A percentile compares a stretch with the other conserved stretches of the same genome.
Conservation (phyloP, 2,113 vertebrate genomes). For the Ochotona curzoniae region DNA sequence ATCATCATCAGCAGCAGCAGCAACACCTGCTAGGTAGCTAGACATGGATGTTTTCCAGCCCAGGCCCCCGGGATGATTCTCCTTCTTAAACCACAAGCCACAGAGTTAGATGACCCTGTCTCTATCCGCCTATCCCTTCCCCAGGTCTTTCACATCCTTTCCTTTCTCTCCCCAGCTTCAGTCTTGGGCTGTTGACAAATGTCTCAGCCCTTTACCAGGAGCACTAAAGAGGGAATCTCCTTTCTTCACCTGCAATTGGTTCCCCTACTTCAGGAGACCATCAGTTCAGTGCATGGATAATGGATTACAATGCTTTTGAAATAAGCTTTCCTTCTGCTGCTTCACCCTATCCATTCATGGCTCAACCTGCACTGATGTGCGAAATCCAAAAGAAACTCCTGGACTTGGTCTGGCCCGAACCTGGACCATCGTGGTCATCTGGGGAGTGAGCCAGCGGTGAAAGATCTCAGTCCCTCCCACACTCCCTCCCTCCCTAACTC, state of each 20-base stretch:
- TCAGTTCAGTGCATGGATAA: background rate
- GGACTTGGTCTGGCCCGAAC: too few species aligned
- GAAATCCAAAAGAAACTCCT: too few species aligned
- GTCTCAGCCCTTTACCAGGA: background rate
- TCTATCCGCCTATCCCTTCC: too few species aligned
- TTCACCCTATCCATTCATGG: background rate
- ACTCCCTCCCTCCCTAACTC: too few species aligned
- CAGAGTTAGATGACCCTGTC: background rate
- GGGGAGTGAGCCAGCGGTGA: too few species aligned
- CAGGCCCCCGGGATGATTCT: background rate
- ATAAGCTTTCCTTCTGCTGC: background rate
- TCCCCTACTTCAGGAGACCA: background rate
- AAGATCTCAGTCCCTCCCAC: too few species aligned
- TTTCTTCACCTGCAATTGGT: background rate
- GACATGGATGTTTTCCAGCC: background rate
- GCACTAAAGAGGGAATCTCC: background rate
- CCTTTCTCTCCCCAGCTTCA: background rate
- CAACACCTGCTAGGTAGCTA: background rate
- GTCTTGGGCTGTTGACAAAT: background rate
- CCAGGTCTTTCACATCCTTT: background rate
- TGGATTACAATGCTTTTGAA: background rate
- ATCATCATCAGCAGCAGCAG: too few species aligned
- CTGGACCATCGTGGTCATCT: too few species aligned
- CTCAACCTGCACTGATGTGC: background rate
- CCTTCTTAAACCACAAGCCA: background rate